phyloP scores from a whole-genome alignment of 2,888 invertebrate species.

The Callosobruchus maculatus region DNA sequence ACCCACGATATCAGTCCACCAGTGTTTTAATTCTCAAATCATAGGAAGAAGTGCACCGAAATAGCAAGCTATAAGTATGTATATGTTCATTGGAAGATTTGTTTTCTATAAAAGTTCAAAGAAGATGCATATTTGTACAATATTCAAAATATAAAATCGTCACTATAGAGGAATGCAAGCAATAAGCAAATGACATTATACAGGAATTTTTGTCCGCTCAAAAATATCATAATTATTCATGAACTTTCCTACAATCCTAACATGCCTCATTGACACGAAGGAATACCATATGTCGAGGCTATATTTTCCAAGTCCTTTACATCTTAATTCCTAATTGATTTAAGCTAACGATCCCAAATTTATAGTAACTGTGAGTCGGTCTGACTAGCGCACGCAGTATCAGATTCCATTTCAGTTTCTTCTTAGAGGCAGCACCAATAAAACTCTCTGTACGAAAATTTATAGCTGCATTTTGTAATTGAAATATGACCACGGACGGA shows the following conservation, averaged over 20 bases:
- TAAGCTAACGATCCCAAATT: neutral
- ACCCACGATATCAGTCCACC: no score
- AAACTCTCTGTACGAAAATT: neutral
- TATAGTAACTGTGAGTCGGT: neutral
- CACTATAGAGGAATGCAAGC: no score
- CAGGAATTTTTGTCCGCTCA: no score
- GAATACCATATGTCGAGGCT: slow-evolving; percentile 3
- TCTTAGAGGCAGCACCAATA: neutral
- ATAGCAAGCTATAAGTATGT: no score
- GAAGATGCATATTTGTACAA: no score
- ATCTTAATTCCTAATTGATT: neutral
- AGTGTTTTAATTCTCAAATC: no score
- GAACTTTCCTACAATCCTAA: neutral
- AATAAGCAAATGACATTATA: no score
- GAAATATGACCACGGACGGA: neutral
- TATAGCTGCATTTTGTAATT: neutral
- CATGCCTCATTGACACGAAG: neutral
- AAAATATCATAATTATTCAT: no score
- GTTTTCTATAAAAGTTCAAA: no score
- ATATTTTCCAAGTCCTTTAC: slow-evolving; percentile 9
- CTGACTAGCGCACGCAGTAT: neutral
- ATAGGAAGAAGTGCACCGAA: no score
- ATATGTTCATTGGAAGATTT: no score
- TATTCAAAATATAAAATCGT: no score
- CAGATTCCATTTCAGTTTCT: neutral